A percentile compares a stretch with the other conserved stretches of the same genome.
Evolutionary conservation across 2,113 vertebrate species (phyloP).

Genomic region (Sebastes schlegelii): DNA sequence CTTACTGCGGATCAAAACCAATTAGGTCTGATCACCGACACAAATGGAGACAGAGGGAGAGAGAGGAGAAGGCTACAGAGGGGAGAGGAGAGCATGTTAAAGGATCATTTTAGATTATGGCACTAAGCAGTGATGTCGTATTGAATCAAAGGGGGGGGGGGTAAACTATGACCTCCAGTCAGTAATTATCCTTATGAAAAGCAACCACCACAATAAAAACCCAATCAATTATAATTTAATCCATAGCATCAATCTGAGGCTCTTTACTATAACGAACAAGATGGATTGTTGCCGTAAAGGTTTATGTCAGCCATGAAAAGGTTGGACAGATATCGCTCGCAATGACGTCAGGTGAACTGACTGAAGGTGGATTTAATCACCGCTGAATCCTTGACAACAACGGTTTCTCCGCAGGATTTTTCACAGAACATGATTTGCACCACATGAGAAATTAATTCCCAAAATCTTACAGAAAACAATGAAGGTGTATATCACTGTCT

Average conservation of each 20-base stretch:
- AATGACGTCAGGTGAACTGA: background rate
- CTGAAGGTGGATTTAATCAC: background rate
- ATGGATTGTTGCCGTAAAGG: background rate
- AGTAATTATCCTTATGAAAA: conserved; percentile 16
- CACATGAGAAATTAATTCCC: background rate
- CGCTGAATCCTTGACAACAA: conserved; percentile 7
- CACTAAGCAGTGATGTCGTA: conserved; percentile 16
- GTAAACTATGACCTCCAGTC: conserved; percentile 11
- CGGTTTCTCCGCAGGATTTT: background rate
- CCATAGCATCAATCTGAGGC: background rate
- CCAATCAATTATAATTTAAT: background rate
- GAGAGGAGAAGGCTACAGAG: background rate
- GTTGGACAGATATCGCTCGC: background rate
- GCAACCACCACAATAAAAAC: background rate
- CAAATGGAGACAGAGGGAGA: conserved; percentile 51
- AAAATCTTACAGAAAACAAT: background rate
- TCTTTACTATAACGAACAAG: background rate
- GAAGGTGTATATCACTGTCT: conserved; percentile 1
- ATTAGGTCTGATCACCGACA: conserved; percentile 61
- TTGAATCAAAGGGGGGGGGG: conserved; percentile 25
- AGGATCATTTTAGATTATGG: conserved; percentile 28
- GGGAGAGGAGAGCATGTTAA: conserved; percentile 12
- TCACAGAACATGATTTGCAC: background rate
- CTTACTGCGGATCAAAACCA: conserved; percentile 69
- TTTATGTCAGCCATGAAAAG: background rate